Evolutionary conservation across 2,797 vertebrate species (phyloP).

Genomic region (Glossophaga mutica): DNA sequence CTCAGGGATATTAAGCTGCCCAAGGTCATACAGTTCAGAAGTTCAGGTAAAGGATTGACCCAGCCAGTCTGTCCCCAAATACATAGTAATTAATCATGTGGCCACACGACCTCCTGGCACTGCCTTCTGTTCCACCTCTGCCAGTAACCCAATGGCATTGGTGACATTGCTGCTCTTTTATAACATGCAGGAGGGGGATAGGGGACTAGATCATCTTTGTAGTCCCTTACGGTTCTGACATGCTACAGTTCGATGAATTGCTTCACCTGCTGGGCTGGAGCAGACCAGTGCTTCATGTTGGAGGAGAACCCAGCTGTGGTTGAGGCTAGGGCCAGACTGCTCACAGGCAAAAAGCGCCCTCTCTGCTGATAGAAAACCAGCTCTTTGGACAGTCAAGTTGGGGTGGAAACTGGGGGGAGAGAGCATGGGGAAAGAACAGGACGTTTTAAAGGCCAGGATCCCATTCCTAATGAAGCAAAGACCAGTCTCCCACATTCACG

Average conservation of each 20-base stretch:
- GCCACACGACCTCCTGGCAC: neutral
- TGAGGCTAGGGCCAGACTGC: neutral
- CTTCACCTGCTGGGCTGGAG: neutral
- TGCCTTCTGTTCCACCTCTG: neutral
- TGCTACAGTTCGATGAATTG: neutral
- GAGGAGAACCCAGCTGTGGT: neutral
- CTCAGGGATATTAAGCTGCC: neutral
- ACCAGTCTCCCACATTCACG: neutral
- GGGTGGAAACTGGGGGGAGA: neutral
- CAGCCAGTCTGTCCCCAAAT: neutral
- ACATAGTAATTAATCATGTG: neutral
- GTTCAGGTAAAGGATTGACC: neutral
- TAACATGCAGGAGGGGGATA: accelerated
- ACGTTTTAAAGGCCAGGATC: neutral
- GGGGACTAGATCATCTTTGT: neutral
- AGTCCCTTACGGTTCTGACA: neutral
- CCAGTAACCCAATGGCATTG: neutral
- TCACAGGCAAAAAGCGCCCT: neutral
- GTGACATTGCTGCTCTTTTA: neutral
- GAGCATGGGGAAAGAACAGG: neutral
- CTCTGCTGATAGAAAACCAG: neutral
- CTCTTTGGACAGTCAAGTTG: neutral
- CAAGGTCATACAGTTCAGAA: neutral
- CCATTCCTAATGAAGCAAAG: neutral
- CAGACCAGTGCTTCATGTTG: neutral